Base-by-base conservation (phyloP, 2,113 vertebrate species). In the Limnothrissa miodon region DNA sequence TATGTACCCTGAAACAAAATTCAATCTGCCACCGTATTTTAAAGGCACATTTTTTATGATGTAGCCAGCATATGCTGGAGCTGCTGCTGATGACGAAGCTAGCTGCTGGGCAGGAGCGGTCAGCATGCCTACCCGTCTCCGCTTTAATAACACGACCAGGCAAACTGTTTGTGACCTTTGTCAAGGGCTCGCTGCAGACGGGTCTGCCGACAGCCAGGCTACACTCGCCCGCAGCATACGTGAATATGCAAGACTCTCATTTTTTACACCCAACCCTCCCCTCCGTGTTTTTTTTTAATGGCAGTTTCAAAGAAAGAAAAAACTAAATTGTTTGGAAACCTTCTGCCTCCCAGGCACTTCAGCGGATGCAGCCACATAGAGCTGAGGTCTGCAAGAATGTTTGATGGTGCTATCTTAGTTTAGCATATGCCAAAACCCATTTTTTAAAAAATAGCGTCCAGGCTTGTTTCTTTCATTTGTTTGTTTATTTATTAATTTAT, bases 11-110 rank as follows among this genome's bases (percentile, higher is more conserved):
- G 94, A 96, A 96, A 97, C 93, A 93, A 97, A 96, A 97, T 96
- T 95, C 95, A 96, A 95, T 97, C 96, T 96, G 95, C 96, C 92
- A 94, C 94, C 93, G 94, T 96, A 94, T 97, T 98, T 74, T 96
- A 97, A 96, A 94, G 94, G 92, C 95, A 90, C 95, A 94, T 95
- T 96, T 96, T 98, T 97, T 97, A 97, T 97, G 95, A 97, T 96
- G 95, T 95, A 86, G 90, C 90, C 91, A 98, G 95, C 97, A 98
- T 98, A 99, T 99, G 97, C 94, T 96, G 92, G 93, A 96, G 94
- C 87, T 48, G 92, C 95, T 96, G 95, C 95, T 96, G 95, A 96
- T 96, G 96, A 96, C 96, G 95, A 93, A 96, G 95, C 94, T 96
- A 94, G 97, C 97, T 97, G 92, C 96, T 95, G 95, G 97, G 96